Percentiles rank a stretch among this genome's conserved stretches.
Evolutionary conservation across 1,140 invertebrate species (phyloP).

Genomic region (Dufourea novaeangliae): DNA sequence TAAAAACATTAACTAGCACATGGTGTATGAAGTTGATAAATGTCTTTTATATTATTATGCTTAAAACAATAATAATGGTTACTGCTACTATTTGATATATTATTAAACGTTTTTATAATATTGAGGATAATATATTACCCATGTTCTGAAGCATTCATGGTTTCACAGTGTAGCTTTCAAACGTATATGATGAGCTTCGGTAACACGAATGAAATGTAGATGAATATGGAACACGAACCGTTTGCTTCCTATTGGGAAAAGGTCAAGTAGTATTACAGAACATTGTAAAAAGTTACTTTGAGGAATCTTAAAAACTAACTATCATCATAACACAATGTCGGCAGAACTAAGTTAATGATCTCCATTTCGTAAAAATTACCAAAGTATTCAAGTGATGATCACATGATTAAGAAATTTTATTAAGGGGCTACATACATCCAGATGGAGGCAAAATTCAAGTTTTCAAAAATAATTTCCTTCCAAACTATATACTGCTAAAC

Average conservation of each 20-base stretch:
- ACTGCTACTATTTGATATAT: background rate
- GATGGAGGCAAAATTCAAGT: too few species aligned
- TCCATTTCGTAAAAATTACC: background rate
- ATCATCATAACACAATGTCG: background rate
- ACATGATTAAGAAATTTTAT: too few species aligned
- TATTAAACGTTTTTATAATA: constrained; percentile 2
- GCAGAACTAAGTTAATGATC: constrained; percentile 20
- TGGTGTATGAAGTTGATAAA: background rate
- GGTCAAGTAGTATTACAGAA: constrained; percentile 39
- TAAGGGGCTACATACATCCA: too few species aligned
- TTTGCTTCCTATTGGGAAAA: constrained; percentile 62
- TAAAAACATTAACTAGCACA: background rate
- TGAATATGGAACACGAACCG: constrained; percentile 55
- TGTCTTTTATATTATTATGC: background rate
- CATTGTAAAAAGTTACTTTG: constrained; percentile 14
- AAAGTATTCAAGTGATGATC: background rate
- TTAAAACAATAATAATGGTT: background rate
- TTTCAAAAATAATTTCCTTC: too few species aligned
- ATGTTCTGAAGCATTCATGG: constrained; percentile 90
- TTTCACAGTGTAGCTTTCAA: constrained; percentile 74
- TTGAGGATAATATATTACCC: constrained; percentile 83
- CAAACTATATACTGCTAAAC: too few species aligned
- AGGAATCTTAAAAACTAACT: background rate
- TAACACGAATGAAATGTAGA: constrained; percentile 53
- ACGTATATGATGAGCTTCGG: constrained; percentile 51